Conservation (phyloP, 2,113 vertebrate genomes). For the Oxygymnocypris stewartii region DNA sequence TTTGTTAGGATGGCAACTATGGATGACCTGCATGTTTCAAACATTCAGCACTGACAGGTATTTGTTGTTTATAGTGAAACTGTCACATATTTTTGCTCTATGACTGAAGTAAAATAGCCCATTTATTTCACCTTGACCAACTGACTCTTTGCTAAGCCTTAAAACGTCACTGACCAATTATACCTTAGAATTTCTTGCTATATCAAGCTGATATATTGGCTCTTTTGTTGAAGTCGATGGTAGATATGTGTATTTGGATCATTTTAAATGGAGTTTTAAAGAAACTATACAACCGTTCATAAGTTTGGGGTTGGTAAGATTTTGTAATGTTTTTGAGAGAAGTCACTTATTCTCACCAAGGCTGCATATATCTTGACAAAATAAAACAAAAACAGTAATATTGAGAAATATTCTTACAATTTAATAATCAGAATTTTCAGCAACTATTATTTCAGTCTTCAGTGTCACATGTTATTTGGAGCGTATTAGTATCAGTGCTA, state of each 20-base stretch:
- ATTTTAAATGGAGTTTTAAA: not conserved
- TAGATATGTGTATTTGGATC: not conserved
- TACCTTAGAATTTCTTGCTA: not conserved
- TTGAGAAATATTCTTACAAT: too few species aligned
- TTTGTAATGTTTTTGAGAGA: not conserved
- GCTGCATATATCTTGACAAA: not conserved
- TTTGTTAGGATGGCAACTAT: not conserved
- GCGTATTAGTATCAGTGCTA: not conserved
- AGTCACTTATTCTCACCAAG: not conserved
- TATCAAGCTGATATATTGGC: not conserved
- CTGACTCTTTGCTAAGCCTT: conserved; percentile 12
- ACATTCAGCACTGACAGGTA: not conserved
- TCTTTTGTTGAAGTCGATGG: not conserved
- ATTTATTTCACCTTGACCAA: not conserved
- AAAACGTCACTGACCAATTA: not conserved
- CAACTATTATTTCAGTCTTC: too few species aligned
- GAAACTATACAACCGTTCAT: not conserved
- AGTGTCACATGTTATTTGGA: too few species aligned
- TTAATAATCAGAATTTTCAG: too few species aligned
- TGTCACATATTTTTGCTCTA: not conserved
- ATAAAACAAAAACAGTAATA: not conserved
- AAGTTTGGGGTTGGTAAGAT: not conserved
- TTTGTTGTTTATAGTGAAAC: not conserved
- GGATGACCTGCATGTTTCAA: not conserved
- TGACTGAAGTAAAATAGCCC: not conserved